Percentiles rank a stretch among this genome's conserved stretches.
Evolutionary conservation across 2,113 vertebrate species (phyloP).

Genomic region (Dasyurus viverrinus): DNA sequence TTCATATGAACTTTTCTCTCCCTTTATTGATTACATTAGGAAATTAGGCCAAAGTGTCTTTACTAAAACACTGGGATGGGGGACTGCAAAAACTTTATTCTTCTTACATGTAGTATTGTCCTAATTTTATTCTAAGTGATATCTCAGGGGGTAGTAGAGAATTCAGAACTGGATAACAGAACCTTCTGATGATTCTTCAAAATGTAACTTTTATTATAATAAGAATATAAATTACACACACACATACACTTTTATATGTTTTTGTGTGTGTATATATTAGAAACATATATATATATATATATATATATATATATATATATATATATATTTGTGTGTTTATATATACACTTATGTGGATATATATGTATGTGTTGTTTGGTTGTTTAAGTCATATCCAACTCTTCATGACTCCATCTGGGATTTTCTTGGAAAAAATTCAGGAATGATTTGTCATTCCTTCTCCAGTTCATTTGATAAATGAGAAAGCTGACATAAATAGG

Average conservation of each 20-base stretch:
- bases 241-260: background rate
- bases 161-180: background rate
- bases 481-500: background rate
- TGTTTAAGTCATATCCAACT: background rate
- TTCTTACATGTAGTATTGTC: background rate
- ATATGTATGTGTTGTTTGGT: background rate
- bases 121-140: slow-evolving; percentile 13
- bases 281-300: no score
- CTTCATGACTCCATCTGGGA: background rate
- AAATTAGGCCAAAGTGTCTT: slow-evolving; percentile 24
- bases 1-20: slow-evolving; percentile 36
- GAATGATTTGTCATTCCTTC: background rate
- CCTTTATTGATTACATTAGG: slow-evolving; percentile 39
- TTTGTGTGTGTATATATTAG: background rate
- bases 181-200: background rate
- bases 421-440: background rate
- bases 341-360: background rate
- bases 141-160: slow-evolving; percentile 20
- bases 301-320: background rate
- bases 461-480: background rate
- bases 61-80: slow-evolving; percentile 1
- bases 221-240: background rate
- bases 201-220: background rate
- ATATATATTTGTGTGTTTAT: no score
- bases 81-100: slow-evolving; percentile 19